phyloP scores from a whole-genome alignment of 2,113 vertebrate genomes.

The Rhabdornis inornatus region DNA sequence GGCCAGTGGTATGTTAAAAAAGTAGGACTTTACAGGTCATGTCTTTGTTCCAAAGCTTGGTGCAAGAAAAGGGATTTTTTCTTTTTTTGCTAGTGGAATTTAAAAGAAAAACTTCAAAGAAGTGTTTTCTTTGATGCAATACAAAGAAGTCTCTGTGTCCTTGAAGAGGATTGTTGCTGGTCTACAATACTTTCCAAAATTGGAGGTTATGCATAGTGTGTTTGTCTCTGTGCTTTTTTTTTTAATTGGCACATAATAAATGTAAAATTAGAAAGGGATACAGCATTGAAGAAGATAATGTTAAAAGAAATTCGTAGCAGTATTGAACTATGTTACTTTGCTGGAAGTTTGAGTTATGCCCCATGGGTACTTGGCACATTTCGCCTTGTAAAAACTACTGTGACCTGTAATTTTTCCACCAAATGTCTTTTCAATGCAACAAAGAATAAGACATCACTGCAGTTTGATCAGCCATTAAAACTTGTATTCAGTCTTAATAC shows the following conservation, averaged over 20 bases:
- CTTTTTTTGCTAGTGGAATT: not conserved
- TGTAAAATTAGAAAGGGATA: not conserved
- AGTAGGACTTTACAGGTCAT: not conserved
- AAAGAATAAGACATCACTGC: not conserved
- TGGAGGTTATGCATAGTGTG: rapidly evolving
- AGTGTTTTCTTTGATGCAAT: conserved; percentile 19
- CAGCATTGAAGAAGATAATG: not conserved
- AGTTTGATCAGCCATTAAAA: not conserved
- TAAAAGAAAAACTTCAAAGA: conserved; percentile 15
- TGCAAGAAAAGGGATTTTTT: not conserved
- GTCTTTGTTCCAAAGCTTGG: not conserved
- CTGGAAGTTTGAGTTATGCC: not conserved
- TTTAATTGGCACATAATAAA: not conserved
- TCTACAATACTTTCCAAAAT: not conserved
- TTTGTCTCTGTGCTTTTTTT: not conserved
- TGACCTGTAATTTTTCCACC: not conserved
- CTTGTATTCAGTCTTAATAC: not conserved
- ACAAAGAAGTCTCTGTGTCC: not conserved
- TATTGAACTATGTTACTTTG: not conserved
- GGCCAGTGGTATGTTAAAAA: not conserved
- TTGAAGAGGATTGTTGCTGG: not conserved
- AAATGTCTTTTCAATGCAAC: not conserved
- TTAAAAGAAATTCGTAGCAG: not conserved
- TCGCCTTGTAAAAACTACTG: not conserved
- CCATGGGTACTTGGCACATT: not conserved